Evolutionary conservation across 2,888 invertebrate genomes (phyloP), one percentile per base, ranked within the genome.

Genomic region (Adelphocoris suturalis): DNA sequence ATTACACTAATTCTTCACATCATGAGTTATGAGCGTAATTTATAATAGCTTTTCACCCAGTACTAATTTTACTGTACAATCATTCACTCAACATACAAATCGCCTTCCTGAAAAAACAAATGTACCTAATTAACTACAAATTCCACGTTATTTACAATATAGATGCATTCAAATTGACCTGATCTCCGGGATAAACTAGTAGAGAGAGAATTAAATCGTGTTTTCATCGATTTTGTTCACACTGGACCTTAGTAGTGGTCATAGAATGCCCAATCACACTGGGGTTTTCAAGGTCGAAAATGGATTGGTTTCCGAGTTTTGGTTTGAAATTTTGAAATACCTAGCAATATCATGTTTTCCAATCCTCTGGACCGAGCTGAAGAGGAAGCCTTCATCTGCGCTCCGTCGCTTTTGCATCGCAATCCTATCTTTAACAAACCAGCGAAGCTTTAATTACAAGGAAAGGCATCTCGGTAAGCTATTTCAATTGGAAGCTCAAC

Each of bases 361-460:
- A 88, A 19, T 23, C 88, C 88, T 78, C 88, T 13, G 27, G 88
- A 88, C 13, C 78, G 76, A 61, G 88, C 52, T 23, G 76, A 28
- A 27, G 78, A 28, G 37, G 88, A 78, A 23, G 57, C 88, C 88
- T 88, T 88, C 88, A 88, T 88, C 88, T 88, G 88, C 88, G 88
- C 88, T 78, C 88, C 88, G 88, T 88, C 88, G 80, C 88, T 88
- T 78, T 88, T 88, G 88, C 88, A 88, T 76, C 88, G 88, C 88
- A 88, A 88, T 88, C 88, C 88, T 88, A 88, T 88, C 88, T 80
- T 88, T 88, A 88, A 88, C 88, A 88, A 88, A 88, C 37, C 55
- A 88, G 88, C 88, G 88, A 78, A 88, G 88, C 88, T 86, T 86
- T 86, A 86, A 76, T 75, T 19, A 86, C 76, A 61, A 61, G 85